Evolutionary conservation across 1,140 invertebrate genomes (phyloP).

Genomic region (Drosophila erecta): DNA sequence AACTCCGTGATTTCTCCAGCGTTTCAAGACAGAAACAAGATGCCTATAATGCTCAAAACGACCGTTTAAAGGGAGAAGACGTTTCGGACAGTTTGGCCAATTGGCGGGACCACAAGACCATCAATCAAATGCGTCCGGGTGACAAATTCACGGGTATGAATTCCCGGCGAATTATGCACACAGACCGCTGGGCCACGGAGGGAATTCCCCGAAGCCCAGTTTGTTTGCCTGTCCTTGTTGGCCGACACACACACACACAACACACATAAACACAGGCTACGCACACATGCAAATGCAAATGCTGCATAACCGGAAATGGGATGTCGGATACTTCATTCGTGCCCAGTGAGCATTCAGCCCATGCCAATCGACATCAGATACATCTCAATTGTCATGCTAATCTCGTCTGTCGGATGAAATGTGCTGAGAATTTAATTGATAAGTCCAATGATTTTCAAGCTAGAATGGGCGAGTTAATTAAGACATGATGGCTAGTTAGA

Average conservation of each 20-base stretch:
- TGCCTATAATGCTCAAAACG: slow-evolving; percentile 36
- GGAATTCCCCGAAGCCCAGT: slow-evolving; percentile 18
- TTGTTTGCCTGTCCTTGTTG: slow-evolving; percentile 33
- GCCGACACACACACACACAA: slow-evolving; percentile 9
- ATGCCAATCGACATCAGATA: slow-evolving; percentile 4
- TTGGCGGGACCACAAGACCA: slow-evolving; percentile 13
- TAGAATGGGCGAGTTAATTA: background rate
- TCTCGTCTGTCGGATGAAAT: slow-evolving; percentile 7
- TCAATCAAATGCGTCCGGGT: slow-evolving; percentile 40
- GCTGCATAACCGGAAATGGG: slow-evolving; percentile 34
- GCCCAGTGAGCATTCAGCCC: slow-evolving; percentile 26
- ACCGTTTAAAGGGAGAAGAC: slow-evolving; percentile 8
- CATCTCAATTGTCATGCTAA: slow-evolving; percentile 37
- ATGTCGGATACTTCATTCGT: slow-evolving; percentile 35
- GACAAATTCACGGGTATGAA: slow-evolving; percentile 47
- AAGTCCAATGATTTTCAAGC: background rate
- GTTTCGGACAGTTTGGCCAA: slow-evolving; percentile 22
- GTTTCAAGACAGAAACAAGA: slow-evolving; percentile 28
- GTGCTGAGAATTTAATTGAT: slow-evolving; percentile 39
- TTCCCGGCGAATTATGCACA: slow-evolving; percentile 50
- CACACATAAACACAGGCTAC: background rate
- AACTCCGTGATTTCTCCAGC: background rate
- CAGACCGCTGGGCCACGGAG: slow-evolving; percentile 7
- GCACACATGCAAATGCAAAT: background rate
- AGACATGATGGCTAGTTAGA: background rate